Conservation (phyloP, 2,797 vertebrate genomes). For the Spinus olivaceus region DNA sequence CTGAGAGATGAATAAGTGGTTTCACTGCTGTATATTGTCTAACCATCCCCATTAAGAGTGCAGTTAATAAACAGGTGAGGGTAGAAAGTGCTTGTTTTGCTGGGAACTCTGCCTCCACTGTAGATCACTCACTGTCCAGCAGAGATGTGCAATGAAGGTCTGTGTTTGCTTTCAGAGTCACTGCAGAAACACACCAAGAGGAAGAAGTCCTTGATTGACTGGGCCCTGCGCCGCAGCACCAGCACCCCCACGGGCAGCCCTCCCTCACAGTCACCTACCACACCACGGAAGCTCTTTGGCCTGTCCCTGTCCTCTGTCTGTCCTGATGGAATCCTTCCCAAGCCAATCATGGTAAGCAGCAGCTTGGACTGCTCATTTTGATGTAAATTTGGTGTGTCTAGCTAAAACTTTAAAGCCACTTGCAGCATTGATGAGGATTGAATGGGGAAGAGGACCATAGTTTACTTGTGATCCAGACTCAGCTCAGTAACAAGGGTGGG, state of each 20-base stretch:
- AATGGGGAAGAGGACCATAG: not conserved
- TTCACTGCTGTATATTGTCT: not conserved
- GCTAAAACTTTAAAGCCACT: not conserved
- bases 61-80: not conserved
- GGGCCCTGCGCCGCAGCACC: constrained; percentile 76
- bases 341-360: constrained; percentile 77
- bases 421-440: not conserved
- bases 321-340: constrained; percentile 75
- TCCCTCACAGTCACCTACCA: constrained; percentile 50
- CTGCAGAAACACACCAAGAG: constrained; percentile 72
- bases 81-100: not conserved
- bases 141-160: not conserved
- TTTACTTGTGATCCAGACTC: not conserved
- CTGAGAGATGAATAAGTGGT: not conserved
- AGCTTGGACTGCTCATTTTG: not conserved
- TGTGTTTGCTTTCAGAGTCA: constrained; percentile 52
- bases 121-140: not conserved
- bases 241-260: constrained; percentile 51
- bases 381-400: not conserved
- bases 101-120: not conserved
- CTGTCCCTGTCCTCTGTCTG: constrained; percentile 77
- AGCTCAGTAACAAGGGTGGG: not conserved
- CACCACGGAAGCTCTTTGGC: constrained; percentile 75
- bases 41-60: not conserved
- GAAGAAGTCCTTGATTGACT: constrained; percentile 79